Base-by-base conservation (phyloP, 1,140 invertebrate genomes). In the Drosophila pruinosa region DNA sequence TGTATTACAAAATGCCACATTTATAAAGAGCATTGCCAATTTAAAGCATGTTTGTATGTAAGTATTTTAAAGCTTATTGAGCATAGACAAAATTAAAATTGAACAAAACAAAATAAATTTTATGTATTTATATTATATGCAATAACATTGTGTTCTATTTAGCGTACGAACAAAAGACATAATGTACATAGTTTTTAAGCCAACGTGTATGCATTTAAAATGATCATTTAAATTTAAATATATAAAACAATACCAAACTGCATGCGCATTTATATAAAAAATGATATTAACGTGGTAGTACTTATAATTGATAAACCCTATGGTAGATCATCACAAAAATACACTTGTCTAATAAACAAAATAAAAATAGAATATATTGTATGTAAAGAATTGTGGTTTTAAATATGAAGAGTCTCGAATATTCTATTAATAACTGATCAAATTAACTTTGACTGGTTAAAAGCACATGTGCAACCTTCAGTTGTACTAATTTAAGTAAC, bases 11-110 rank as follows among this genome's bases (percentile, higher is more conserved):
- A 53, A 43, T 36, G 57, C 65, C 65, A 62, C 38, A 48, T 28
- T 28, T 45, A 17, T 12, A 14, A 62, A 26, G 39, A 54, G 38
- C 48, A 69, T 62, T 69, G 48, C 28, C 22, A 15, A 47, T 69
- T 47, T 64, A 31, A 10, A 31, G 50, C 67, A 70, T 54, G 59
- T 56, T 70, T 48, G 14, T 64, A 39, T 48, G 14, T 63, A 57
- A 71, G 68, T 71, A 65, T 65, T 65, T 65, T 57, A 43, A 57
- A 12, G 47, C 36, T 28, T 31, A 26, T 52, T 22, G 45, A 61
- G 12, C 45, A 50, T 69, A 64, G 52, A 71, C 61, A 65, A 57
- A 63, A 50, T 57, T 64, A n/a, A 50, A 71, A 65, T n/a, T 17
- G 17, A 52, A 19, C 5, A 28, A 22, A 36, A 53, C 3, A 68